These are phyloP conservation scores for Leptestheria dahalacensis DNA, from an alignment of 1,140 invertebrate species.

Conservation along the genomic window DNA sequence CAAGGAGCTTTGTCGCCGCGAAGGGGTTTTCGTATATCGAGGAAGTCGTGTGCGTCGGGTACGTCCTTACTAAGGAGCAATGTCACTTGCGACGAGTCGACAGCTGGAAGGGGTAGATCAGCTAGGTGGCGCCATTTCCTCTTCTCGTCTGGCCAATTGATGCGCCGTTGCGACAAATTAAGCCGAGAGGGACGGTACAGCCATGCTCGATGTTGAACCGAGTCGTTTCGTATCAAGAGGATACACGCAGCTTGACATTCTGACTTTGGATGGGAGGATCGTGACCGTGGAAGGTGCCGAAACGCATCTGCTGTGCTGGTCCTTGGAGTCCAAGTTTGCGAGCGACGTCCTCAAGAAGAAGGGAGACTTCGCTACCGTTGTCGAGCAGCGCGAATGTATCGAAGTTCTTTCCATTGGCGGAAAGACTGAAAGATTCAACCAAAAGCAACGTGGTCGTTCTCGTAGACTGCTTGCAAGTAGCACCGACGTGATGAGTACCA, in stretches of 20 bases:
- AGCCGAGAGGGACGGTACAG: neutral
- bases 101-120: neutral
- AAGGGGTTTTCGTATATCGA: neutral
- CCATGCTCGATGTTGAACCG: neutral
- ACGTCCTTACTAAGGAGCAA: constrained; percentile 3
- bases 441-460: neutral
- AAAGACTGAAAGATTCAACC: neutral
- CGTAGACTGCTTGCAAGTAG: neutral
- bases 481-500: neutral
- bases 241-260: neutral
- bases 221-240: neutral
- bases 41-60: neutral
- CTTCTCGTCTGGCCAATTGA: constrained; percentile 10
- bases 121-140: neutral
- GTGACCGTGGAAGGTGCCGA: constrained; percentile 9
- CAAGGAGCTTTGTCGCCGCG: neutral
- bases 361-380: constrained; percentile 4
- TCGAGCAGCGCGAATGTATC: constrained; percentile 9
- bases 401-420: neutral
- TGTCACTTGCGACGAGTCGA: constrained; percentile 4
- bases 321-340: neutral
- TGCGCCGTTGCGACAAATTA: neutral
- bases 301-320: neutral
- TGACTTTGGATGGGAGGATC: neutral
- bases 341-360: neutral